These are phyloP conservation scores for Deilephila porcellus DNA, from an alignment of 2,888 invertebrate genomes.

Conservation along the genomic window DNA sequence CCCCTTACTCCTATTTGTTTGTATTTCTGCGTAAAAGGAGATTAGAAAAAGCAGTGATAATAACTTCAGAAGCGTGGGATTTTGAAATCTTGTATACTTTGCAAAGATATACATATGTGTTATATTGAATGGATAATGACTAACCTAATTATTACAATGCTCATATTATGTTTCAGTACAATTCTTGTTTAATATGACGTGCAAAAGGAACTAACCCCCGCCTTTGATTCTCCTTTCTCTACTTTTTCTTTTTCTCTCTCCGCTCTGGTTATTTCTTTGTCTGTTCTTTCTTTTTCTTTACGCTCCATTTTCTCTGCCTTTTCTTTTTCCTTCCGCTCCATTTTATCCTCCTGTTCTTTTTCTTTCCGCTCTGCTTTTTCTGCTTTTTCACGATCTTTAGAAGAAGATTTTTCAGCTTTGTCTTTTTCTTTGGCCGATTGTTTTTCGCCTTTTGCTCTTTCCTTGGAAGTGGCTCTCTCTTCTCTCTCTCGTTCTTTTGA, in stretches of 20 bases:
- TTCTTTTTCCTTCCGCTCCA: constrained; percentile 6
- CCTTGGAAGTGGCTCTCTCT: constrained; percentile 24
- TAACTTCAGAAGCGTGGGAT: constrained; percentile 31
- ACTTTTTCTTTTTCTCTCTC: constrained; percentile 3
- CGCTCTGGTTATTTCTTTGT: constrained; percentile 32
- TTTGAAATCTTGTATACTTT: constrained; percentile 29
- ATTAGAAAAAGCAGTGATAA: too few relatives aligned
- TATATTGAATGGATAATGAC: too few relatives aligned
- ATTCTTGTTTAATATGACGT: too few relatives aligned
- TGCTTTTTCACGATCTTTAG: not conserved
- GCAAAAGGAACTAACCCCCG: not conserved
- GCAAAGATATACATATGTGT: not conserved
- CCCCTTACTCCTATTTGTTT: too few relatives aligned
- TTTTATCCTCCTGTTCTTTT: constrained; percentile 27
- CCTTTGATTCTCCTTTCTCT: not conserved
- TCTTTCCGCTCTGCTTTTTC: constrained; percentile 25
- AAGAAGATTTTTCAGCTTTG: constrained; percentile 28
- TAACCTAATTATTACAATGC: too few relatives aligned
- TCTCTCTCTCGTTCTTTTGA: constrained; percentile 31
- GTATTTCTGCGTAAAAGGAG: too few relatives aligned
- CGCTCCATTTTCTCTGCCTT: constrained; percentile 30
- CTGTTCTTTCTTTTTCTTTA: not conserved
- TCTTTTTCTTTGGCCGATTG: constrained; percentile 30
- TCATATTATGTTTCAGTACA: too few relatives aligned
- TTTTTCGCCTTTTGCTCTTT: constrained; percentile 25